Percentiles rank a stretch among this genome's conserved stretches.
These are phyloP conservation scores for Xyrichtys novacula DNA, from an alignment of 2,797 vertebrate genomes.

Conservation along the genomic window DNA sequence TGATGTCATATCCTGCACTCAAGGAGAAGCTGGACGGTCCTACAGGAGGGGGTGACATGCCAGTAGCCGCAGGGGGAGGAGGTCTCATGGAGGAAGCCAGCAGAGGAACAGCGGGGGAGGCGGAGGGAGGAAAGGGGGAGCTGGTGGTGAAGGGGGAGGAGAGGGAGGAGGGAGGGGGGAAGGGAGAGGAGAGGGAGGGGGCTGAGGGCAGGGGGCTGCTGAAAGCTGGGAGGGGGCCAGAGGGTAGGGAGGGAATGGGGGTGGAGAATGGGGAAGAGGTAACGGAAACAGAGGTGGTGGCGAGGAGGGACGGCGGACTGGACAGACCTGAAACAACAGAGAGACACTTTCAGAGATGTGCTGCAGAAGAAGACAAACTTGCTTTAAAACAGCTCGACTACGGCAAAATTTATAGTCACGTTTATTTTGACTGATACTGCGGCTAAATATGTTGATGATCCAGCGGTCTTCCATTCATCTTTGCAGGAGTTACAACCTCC, in stretches of 20 bases:
- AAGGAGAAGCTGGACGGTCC: constrained; percentile 88
- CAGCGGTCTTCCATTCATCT: no score
- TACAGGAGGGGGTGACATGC: constrained; percentile 78
- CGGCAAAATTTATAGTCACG: no score
- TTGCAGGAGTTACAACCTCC: no score
- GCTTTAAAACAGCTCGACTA: no score
- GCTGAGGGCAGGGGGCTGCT: constrained; percentile 47
- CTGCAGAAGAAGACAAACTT: no score
- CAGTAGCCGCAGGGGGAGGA: constrained; percentile 57
- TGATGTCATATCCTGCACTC: constrained; percentile 91
- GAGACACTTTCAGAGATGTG: no score
- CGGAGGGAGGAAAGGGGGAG: constrained; percentile 41
- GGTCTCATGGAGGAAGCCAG: constrained; percentile 55
- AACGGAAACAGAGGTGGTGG: constrained; percentile 62
- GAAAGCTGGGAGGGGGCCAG: constrained; percentile 34
- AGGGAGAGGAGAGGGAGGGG: constrained; percentile 48
- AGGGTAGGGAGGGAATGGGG: constrained; percentile 66
- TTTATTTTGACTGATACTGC: no score
- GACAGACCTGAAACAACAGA: constrained; percentile 76
- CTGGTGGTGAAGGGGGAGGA: constrained; percentile 53
- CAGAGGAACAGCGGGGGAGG: constrained; percentile 54
- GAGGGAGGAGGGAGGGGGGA: constrained; percentile 48
- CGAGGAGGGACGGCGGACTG: constrained; percentile 74
- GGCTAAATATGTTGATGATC: no score
- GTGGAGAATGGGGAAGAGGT: constrained; percentile 65